These are phyloP conservation scores for Gymnothorax reevesii DNA, from an alignment of 2,797 vertebrate genomes.

Conservation along the genomic window DNA sequence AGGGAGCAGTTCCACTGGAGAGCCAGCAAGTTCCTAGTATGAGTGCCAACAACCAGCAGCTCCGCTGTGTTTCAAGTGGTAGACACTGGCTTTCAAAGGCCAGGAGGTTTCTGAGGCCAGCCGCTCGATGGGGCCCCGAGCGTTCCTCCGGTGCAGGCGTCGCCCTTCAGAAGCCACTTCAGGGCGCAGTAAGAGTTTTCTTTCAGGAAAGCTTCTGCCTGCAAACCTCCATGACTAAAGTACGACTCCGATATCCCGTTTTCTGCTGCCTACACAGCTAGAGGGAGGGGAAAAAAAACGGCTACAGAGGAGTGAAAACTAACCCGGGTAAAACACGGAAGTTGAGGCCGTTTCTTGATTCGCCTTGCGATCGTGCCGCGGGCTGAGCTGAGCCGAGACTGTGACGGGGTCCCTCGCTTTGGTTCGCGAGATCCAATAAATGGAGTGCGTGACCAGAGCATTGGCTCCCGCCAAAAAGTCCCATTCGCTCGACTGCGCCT, in stretches of 20 bases:
- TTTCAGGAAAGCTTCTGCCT: constrained; percentile 55
- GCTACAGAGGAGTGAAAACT: constrained; percentile 46
- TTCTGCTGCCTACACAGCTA: constrained; percentile 48
- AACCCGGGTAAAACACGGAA: constrained; percentile 42
- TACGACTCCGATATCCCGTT: constrained; percentile 62
- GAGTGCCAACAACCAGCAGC: neutral
- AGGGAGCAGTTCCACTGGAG: neutral
- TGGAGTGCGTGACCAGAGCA: constrained; percentile 56
- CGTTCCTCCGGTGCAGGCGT: constrained; percentile 52
- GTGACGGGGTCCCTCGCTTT: constrained; percentile 33
- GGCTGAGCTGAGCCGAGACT: constrained; percentile 32
- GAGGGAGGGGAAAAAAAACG: constrained; percentile 25
- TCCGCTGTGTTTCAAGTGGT: neutral
- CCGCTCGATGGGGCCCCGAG: constrained; percentile 21
- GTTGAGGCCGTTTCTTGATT: neutral
- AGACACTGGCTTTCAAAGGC: neutral
- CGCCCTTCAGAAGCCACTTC: constrained; percentile 64
- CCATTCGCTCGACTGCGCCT: neutral
- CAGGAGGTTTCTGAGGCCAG: neutral
- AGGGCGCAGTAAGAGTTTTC: constrained; percentile 73
- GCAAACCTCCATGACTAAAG: constrained; percentile 64
- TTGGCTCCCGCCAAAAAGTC: constrained; percentile 30
- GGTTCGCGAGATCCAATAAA: constrained; percentile 50
- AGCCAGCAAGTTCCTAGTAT: neutral
- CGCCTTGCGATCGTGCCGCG: constrained; percentile 36